Conservation (phyloP, 1,140 invertebrate species). For the Papilio helenus region DNA sequence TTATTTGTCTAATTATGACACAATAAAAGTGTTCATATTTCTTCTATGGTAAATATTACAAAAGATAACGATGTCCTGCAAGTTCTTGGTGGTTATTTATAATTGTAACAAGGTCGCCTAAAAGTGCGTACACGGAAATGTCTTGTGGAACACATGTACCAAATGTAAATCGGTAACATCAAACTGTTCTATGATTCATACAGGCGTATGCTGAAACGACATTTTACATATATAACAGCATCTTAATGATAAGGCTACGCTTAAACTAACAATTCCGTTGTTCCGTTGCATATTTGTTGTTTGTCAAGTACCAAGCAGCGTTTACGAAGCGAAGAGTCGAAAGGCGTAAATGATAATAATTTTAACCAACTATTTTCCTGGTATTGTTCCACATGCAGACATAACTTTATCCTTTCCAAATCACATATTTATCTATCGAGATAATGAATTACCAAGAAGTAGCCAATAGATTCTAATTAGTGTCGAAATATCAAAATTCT, state of each 20-base stretch:
- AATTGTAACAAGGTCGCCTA: not conserved
- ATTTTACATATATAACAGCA: too few species aligned
- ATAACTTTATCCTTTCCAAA: conserved; percentile 17
- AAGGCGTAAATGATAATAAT: not conserved
- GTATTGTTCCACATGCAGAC: not conserved
- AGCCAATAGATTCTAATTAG: conserved; percentile 67
- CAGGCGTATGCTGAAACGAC: too few species aligned
- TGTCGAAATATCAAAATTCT: conserved; percentile 60
- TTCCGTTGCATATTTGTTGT: too few species aligned
- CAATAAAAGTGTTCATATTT: not conserved
- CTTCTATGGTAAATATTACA: too few species aligned
- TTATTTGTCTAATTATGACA: not conserved
- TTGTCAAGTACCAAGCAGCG: too few species aligned
- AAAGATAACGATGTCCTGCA: too few species aligned
- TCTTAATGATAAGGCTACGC: too few species aligned
- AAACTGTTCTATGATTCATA: too few species aligned
- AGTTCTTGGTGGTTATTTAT: not conserved
- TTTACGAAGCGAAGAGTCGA: not conserved
- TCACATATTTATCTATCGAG: conserved; percentile 40
- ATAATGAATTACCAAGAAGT: conserved; percentile 44
- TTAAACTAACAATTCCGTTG: too few species aligned
- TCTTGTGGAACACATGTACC: not conserved
- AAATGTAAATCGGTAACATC: not conserved
- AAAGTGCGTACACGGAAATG: not conserved
- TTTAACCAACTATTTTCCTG: not conserved